Percentiles rank a stretch among this genome's conserved stretches.
Evolutionary conservation across 2,888 invertebrate species (phyloP).

Genomic region (Tromatobia lineatoria): DNA sequence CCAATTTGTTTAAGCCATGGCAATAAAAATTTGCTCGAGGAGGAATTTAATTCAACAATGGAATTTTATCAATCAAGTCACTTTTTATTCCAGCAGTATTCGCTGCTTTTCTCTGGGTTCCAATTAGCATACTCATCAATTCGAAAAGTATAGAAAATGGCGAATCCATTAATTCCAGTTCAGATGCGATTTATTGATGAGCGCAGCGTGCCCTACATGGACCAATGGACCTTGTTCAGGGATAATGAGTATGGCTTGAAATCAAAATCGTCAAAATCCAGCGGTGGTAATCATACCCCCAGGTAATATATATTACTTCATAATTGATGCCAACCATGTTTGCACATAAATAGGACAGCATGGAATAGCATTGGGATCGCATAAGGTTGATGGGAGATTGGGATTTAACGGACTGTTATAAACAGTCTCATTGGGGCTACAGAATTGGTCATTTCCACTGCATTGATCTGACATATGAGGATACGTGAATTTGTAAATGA

Average conservation of each 20-base stretch:
- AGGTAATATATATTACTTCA: background rate
- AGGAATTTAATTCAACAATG: too few species aligned
- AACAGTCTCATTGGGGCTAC: background rate
- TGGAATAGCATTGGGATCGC: background rate
- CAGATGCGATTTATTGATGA: background rate
- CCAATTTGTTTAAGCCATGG: too few species aligned
- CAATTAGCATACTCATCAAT: background rate
- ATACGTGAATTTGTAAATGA: too few species aligned
- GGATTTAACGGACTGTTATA: background rate
- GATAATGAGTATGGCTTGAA: background rate
- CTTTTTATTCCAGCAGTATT: background rate
- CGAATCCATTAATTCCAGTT: background rate
- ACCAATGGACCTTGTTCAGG: background rate
- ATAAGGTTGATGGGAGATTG: background rate
- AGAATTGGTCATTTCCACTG: background rate
- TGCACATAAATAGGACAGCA: background rate
- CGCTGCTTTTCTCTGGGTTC: background rate
- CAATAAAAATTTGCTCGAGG: too few species aligned
- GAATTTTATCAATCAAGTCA: too few species aligned
- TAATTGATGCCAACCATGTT: slow-evolving; percentile 1
- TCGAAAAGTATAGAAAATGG: background rate
- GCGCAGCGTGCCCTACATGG: background rate
- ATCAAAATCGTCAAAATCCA: background rate
- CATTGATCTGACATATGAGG: background rate
- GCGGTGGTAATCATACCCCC: background rate